Base-by-base conservation (phyloP, 2,888 invertebrate genomes). In the Erebia epiphron region DNA sequence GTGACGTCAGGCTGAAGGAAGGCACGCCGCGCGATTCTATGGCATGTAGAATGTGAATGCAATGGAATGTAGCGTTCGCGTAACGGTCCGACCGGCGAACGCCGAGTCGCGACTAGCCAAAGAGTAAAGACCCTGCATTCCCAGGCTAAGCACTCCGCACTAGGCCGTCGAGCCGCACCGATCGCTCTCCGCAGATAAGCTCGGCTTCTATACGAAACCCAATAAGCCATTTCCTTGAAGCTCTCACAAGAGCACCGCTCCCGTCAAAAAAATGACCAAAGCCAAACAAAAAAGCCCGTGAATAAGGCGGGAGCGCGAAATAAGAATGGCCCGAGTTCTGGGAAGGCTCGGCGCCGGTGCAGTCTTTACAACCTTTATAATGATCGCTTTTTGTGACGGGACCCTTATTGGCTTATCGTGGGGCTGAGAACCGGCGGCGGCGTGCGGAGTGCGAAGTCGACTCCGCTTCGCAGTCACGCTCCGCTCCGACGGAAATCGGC, bases 221-320 rank as follows among this genome's bases (percentile, higher is more conserved):
- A 91, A 91, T 91, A 92, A 91, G 90, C 90, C 83, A 86, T 93
- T 92, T 92, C 92, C 91, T 90, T 86, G 92, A 91, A 93, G 85
- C 80, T 85, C 89, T 88, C 88, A 88, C 89, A 90, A 86, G 86
- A 86, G 87, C 84, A 86, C 89, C 91, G 91, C 91, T 88, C 86
- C 85, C 82, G 84, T 86, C 77, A 80, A 92, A 91, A 89, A 90
- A 91, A 87, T 82, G 76, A 88, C 86, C 83, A 86, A 89, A 89
- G 83, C 82, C 79, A 77, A 80, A 86, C 85, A 88, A 91, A 92
- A 92, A 80, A 75, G 80, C 77, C 82, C 79, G 83, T 90, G 90
- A 92, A 92, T 91, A 92, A 89, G 88, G 90, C 90, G 88, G 90
- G 91, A 90, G 89, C 90, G 90, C 92, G 86, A 92, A 92, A 92